phyloP scores from a whole-genome alignment of 2,888 invertebrate genomes.

The Andrena marginata region DNA sequence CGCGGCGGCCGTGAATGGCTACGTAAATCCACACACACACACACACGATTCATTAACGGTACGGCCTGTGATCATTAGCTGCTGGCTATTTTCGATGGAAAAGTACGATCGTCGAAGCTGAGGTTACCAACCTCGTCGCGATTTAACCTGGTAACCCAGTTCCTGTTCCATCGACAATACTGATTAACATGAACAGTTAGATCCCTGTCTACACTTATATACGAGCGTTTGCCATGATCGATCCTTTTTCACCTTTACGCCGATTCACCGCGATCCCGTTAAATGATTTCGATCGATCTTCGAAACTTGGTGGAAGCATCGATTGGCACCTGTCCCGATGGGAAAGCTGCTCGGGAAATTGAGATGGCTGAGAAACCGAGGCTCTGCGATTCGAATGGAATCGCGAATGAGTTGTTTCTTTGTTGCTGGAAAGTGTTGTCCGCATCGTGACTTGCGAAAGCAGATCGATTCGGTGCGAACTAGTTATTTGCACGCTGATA shows the following conservation, averaged over 20 bases:
- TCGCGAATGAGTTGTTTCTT: conserved; percentile 16
- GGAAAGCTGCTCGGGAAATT: conserved; percentile 42
- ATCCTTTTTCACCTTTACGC: conserved; percentile 2
- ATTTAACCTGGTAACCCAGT: conserved; percentile 75
- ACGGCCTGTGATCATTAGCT: conserved; percentile 11
- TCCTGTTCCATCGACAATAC: conserved; percentile 69
- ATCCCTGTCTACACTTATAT: conserved; percentile 17
- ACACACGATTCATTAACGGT: background rate
- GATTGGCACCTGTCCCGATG: conserved; percentile 56
- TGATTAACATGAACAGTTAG: conserved; percentile 79
- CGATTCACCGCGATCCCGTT: conserved; percentile 54
- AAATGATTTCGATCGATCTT: conserved; percentile 29
- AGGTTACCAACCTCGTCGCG: conserved; percentile 71
- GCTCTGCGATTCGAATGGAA: conserved; percentile 17
- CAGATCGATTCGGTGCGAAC: background rate
- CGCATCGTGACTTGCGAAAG: background rate
- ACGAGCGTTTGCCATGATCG: background rate
- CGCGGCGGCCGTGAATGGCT: background rate
- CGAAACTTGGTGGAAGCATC: background rate
- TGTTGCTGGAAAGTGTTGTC: background rate
- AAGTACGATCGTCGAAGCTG: conserved; percentile 14
- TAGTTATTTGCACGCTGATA: background rate
- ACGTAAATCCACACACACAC: background rate
- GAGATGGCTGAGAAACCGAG: conserved; percentile 1
- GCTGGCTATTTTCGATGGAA: conserved; percentile 34